A percentile compares a stretch with the other conserved stretches of the same genome.
These are phyloP conservation scores for Cephus runcator DNA, from an alignment of 2,888 invertebrate species.

Conservation along the genomic window DNA sequence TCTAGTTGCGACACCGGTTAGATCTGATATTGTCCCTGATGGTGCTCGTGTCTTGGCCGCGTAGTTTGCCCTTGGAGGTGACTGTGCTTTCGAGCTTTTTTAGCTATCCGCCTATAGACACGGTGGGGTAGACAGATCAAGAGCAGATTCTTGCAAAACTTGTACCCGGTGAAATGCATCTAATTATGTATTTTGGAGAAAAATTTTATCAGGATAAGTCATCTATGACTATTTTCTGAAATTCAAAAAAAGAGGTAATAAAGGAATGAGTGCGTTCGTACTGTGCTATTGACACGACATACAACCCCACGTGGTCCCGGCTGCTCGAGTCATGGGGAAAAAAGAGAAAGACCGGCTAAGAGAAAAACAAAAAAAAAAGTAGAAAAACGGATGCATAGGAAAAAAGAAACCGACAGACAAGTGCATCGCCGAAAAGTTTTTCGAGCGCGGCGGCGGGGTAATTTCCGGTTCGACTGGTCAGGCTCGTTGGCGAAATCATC, in stretches of 20 bases:
- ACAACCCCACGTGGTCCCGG: neutral
- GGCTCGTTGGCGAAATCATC: conserved; percentile 34
- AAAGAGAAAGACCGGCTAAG: neutral
- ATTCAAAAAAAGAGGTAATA: neutral
- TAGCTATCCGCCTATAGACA: neutral
- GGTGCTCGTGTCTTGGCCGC: neutral
- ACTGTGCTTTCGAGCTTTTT: neutral
- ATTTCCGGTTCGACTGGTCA: conserved; percentile 12
- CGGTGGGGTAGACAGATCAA: neutral
- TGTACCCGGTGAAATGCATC: neutral
- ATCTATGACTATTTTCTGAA: neutral
- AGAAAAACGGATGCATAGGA: neutral
- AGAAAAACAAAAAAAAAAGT: neutral
- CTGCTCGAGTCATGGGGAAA: neutral
- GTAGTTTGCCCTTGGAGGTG: neutral
- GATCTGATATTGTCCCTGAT: neutral
- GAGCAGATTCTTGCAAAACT: neutral
- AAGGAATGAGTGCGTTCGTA: neutral
- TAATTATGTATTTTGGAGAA: neutral
- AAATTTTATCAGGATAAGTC: neutral
- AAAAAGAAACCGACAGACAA: conserved; percentile 41
- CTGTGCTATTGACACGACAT: neutral
- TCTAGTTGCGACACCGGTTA: neutral
- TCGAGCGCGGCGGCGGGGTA: neutral
- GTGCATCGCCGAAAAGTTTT: conserved; percentile 9